Base-by-base conservation (phyloP, 2,888 invertebrate species). In the Seira musarum region DNA sequence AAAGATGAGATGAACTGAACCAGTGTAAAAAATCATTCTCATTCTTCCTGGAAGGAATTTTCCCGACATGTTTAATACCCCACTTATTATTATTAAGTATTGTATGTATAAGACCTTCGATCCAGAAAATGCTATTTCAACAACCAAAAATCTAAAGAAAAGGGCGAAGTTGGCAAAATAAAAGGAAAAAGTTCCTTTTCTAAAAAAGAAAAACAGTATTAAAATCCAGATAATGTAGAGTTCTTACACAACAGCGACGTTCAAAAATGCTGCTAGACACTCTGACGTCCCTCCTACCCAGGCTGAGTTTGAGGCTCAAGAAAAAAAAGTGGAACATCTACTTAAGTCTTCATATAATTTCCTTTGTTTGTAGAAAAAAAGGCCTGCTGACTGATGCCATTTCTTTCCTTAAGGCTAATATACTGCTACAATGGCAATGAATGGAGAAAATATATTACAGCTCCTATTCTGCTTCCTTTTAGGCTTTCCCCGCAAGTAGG, bases 331-430 rank as follows among this genome's bases (percentile, higher is more conserved):
- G 40, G 40, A 40, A 40, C 40, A 40, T 8, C 40, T 6, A 57
- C 57, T 57, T 57, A 57, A 57, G 57, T 57, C 57, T 57, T 57
- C 57, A 57, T n/a, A 57, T 57, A 57, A 57, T 57, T 57, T 57
- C 17, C 17, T 13, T 57, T 15, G 40, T 40, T 57, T n/a, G 57
- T 57, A 57, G 8, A 57, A 57, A 57, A 57, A 57, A 40, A 40
- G 13, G 17, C 6, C 8, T 57, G 57, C 57, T 57, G 57, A 57
- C 57, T 57, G 17, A n/a, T n/a, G 57, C 57, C n/a, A 17, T 57
- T 57, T n/a, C 57, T 13, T 57, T 57, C 17, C n/a, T 57, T 57
- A n/a, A 40, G 6, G 6, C 40, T 40, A 8, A 8, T 8, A 13
- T 40, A 40, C 6, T 8, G 40, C 40, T 40, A 40, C 6, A 8